Percentiles rank a stretch among this genome's conserved stretches.
These are phyloP conservation scores for Actenoides lindsayi DNA, from an alignment of 2,113 vertebrate species.

Conservation along the genomic window DNA sequence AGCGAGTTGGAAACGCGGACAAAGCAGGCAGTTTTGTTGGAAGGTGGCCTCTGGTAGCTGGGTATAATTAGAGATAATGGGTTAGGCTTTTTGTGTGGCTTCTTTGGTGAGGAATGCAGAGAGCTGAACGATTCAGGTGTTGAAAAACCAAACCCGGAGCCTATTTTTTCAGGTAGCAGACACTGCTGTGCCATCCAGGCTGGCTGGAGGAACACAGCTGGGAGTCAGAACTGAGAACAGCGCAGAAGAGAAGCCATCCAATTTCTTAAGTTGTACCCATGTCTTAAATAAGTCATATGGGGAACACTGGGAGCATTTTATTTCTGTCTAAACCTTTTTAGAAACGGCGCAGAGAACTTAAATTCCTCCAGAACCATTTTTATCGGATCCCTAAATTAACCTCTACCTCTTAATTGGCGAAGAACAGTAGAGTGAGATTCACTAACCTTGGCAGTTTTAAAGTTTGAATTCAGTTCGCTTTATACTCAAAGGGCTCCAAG, in stretches of 20 bases:
- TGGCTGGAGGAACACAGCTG: background rate
- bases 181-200: background rate
- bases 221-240: background rate
- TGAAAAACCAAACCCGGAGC: background rate
- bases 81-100: slow-evolving; percentile 42
- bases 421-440: background rate
- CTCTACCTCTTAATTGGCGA: slow-evolving; percentile 14
- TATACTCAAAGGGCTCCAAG: slow-evolving; percentile 61
- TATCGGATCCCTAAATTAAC: background rate
- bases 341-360: background rate
- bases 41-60: slow-evolving; percentile 64
- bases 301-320: slow-evolving; percentile 41
- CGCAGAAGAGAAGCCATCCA: slow-evolving; percentile 29
- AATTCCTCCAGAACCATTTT: background rate
- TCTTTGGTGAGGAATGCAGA: background rate
- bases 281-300: background rate
- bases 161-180: background rate
- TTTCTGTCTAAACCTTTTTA: slow-evolving; percentile 24
- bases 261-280: background rate
- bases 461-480: background rate
- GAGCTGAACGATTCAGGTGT: background rate
- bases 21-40: slow-evolving; percentile 52
- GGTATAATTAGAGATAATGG: background rate
- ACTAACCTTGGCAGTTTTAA: background rate
- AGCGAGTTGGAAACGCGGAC: slow-evolving; percentile 25